These are phyloP conservation scores for Calidris pygmaea DNA, from an alignment of 2,113 vertebrate species.

Conservation along the genomic window DNA sequence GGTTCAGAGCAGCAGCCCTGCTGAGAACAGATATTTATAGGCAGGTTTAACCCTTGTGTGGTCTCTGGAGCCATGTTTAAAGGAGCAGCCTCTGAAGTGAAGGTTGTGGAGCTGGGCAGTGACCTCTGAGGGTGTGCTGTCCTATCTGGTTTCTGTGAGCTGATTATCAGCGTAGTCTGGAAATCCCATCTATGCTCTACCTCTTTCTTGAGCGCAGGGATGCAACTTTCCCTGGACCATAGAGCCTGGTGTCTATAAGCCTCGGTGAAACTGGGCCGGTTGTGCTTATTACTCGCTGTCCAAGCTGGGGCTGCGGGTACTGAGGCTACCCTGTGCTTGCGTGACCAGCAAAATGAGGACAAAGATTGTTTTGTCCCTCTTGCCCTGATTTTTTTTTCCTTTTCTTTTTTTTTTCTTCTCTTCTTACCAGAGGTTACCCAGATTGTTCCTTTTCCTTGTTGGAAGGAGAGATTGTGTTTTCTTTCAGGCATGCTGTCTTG, in stretches of 20 bases:
- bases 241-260: neutral
- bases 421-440: neutral
- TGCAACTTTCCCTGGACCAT: accelerated
- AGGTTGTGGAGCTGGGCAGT: accelerated
- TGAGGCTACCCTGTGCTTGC: neutral
- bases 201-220: neutral
- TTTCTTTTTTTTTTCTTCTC: neutral
- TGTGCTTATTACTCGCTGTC: neutral
- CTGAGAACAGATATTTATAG: constrained; percentile 81
- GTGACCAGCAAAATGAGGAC: neutral
- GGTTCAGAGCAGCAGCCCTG: constrained; percentile 75
- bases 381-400: neutral
- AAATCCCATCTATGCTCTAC: neutral
- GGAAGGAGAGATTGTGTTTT: neutral
- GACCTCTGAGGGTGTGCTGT: neutral
- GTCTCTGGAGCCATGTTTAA: constrained; percentile 32
- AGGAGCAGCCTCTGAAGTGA: neutral
- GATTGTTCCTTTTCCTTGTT: neutral
- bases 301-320: neutral
- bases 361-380: constrained; percentile 31
- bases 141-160: neutral
- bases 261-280: neutral
- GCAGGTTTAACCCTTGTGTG: constrained; percentile 72
- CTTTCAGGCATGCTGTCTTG: neutral
- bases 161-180: neutral